Base-by-base conservation (phyloP, 2,113 vertebrate species). In the Perognathus longimembris region DNA sequence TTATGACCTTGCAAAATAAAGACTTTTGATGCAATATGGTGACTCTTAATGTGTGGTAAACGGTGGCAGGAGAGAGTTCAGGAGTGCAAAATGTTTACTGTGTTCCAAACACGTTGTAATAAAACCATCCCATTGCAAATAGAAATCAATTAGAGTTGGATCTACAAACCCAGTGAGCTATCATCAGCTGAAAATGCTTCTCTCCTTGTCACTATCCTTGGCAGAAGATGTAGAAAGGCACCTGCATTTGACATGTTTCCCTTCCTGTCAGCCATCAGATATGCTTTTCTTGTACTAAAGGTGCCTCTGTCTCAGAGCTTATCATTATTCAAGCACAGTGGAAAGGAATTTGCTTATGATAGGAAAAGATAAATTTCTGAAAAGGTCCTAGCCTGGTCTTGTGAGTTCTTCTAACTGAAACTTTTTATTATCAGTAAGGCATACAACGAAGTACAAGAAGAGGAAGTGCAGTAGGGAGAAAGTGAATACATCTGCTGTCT, bases 331-430 rank as follows among this genome's bases (percentile, higher is more conserved):
- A 1, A 34, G 20, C 1, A 45, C 8, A 40, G 15, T 63, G 6
- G n/a, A 67, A 74, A 87, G 50, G 7, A 42, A 34, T 74, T 93
- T 86, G 63, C 76, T 92, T 87, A 89, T 34, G 78, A 81, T 69
- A 74, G 77, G 69, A 89, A 87, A 92, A 77, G 78, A 50, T 3
- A 0, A 74, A 5, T 90, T 78, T 38, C 11, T 76, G 69, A 75
- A 28, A 57, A 86, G 63, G 54, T 2, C 1, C 88, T 90, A 22
- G 2, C 14, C 40, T 71, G 22, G 18, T 32, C 76, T 76, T 64
- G 36, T 0, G 34, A 40, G 38, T 24, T 85, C 78, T 90, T 70
- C 84, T 30, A 71, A n/a, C 85, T 34, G 80, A 17, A 76, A 24
- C 92, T 2, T 59, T 1, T 4, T 66, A 14, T 57, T 36, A 70